phyloP scores from a whole-genome alignment of 2,113 vertebrate genomes.

The Paraplagusia blochii region DNA sequence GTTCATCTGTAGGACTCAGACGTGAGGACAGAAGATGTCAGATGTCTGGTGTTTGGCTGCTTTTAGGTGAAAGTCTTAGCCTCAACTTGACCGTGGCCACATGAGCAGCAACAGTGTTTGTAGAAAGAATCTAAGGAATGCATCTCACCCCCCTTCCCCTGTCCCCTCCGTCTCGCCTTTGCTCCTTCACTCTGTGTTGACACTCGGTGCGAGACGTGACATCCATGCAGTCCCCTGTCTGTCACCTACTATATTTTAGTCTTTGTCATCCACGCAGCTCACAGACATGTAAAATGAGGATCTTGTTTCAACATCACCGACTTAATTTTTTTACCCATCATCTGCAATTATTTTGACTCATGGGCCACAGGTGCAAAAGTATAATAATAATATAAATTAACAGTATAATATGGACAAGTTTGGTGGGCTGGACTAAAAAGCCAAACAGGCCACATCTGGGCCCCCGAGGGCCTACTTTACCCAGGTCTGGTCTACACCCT shows the following conservation, averaged over 20 bases:
- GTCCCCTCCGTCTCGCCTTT: too few relatives aligned
- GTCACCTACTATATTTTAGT: conserved; percentile 19
- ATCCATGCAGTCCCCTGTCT: conserved; percentile 23
- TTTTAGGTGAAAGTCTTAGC: conserved; percentile 14
- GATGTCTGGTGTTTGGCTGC: conserved; percentile 8
- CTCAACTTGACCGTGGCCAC: conserved; percentile 4
- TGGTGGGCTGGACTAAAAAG: too few relatives aligned
- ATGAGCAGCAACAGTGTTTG: conserved; percentile 5
- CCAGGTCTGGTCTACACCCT: too few relatives aligned
- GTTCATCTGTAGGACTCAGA: too few relatives aligned
- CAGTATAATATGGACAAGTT: too few relatives aligned
- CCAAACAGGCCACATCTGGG: too few relatives aligned
- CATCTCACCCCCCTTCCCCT: too few relatives aligned
- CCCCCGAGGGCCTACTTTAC: too few relatives aligned
- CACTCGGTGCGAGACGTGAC: conserved; percentile 36
- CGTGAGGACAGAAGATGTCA: conserved; percentile 1
- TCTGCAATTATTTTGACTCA: too few relatives aligned
- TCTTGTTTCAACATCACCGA: conserved; percentile 25
- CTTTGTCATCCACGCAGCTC: conserved; percentile 22
- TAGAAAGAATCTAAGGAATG: conserved; percentile 30
- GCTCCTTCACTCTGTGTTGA: not conserved
- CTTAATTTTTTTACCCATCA: too few relatives aligned
- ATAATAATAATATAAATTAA: too few relatives aligned
- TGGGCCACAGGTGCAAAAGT: too few relatives aligned
- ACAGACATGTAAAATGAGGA: conserved; percentile 39